Base-by-base conservation (phyloP, 2,888 invertebrate species). In the Cloeon dipterum region DNA sequence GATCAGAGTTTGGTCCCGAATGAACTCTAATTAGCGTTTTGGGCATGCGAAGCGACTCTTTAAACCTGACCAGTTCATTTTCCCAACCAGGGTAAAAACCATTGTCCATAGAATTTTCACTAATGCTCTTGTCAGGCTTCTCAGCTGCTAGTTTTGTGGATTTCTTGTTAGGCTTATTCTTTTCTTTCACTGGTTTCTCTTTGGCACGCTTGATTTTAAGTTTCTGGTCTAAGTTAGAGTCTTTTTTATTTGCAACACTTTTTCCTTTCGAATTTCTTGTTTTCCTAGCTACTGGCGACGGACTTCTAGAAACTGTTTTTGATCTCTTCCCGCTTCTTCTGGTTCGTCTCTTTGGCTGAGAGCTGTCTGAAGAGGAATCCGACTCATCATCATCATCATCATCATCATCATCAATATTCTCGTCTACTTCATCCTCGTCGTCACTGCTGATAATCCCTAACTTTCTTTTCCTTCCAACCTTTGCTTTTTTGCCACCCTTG, bases 1-100 rank as follows among this genome's bases (percentile, higher is more conserved):
- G 29, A 14, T 29, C 29, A 8, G 29, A 29, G n/a, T 14, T 29
- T 14, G 29, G 29, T 29, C 29, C 7, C 5, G 29, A 29, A 14
- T 29, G 39, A 14, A 83, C 75, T 26, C 75, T 77, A 45, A 85
- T 85, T 36, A 85, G 61, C 46, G 75, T 69, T 23, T 74, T 65
- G 2, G 85, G 83, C 68, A 85, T 78, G 46, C 83, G 68, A 14
- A 83, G 56, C 1, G 82, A 77, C 45, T 77, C 66, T 52, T 85
- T 85, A 50, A 75, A 85, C 46, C 70, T 72, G 49, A 76, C 81
- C 14, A 83, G 66, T 49, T 82, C 82, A 50, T 81, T 75, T 56
- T 79, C 78, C 79, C 79, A 81, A 1, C 78, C 77, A 0, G 78
- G 77, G 45, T 70, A 65, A 48, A 77, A 76, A 49, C 72, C 71